Percentiles rank a stretch among this genome's conserved stretches.
These are phyloP conservation scores for Miniopterus natalensis DNA, from an alignment of 2,113 vertebrate species.

Conservation along the genomic window DNA sequence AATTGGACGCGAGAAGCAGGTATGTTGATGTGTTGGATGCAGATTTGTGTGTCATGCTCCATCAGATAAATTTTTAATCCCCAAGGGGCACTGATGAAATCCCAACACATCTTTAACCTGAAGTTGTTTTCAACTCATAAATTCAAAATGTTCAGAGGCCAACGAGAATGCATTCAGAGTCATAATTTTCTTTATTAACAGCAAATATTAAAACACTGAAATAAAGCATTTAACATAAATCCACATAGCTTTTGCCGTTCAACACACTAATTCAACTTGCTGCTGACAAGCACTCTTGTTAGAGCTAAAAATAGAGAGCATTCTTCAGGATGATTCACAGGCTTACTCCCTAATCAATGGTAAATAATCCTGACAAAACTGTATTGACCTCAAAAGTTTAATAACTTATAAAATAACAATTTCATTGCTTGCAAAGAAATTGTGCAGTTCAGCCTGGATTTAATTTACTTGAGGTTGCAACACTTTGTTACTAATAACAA, in stretches of 20 bases:
- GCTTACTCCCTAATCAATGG: conserved; percentile 50
- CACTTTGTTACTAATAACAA: conserved; percentile 52
- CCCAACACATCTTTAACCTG: conserved; percentile 32
- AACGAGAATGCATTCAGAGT: neutral
- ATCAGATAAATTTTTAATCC: conserved; percentile 18
- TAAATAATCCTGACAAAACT: conserved; percentile 68
- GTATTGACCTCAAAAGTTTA: conserved; percentile 43
- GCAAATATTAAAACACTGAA: conserved; percentile 54
- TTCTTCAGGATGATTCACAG: conserved; percentile 73
- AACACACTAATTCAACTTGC: conserved; percentile 59
- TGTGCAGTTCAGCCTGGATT: conserved; percentile 27
- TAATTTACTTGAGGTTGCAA: conserved; percentile 25
- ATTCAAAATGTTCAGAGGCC: conserved; percentile 12
- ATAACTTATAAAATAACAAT: conserved; percentile 10
- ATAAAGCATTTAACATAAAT: conserved; percentile 50
- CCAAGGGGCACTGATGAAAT: neutral
- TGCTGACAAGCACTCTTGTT: conserved; percentile 19
- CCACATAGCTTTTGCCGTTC: neutral
- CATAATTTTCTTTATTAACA: conserved; percentile 59
- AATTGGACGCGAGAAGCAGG: neutral
- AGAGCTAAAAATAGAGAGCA: conserved; percentile 67
- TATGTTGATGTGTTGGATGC: neutral
- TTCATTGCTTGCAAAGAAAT: conserved; percentile 68
- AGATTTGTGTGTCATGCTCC: neutral
- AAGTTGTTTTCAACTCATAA: conserved; percentile 50